phyloP scores from a whole-genome alignment of 64 coral and sea anemone genomes.

The Stichodactyla mertensii region DNA sequence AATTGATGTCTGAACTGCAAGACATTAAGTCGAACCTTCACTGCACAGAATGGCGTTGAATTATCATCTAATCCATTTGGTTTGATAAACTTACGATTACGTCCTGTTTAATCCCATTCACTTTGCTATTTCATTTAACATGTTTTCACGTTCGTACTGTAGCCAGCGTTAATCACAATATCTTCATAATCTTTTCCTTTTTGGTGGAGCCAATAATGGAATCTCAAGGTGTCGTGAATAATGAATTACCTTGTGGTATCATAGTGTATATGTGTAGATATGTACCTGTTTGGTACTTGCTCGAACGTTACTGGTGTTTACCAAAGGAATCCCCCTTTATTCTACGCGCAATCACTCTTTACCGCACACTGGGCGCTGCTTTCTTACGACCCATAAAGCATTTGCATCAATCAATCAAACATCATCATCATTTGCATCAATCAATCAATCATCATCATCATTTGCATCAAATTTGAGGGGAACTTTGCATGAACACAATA shows the following conservation, averaged over 20 bases:
- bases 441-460: too few species aligned
- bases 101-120: neutral
- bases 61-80: neutral
- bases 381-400: too few species aligned
- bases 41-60: neutral
- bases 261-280: neutral
- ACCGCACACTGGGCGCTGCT: neutral
- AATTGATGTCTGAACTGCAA: neutral
- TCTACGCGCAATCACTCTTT: neutral
- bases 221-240: neutral
- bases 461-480: too few species aligned
- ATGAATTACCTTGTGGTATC: slow-evolving; percentile 1
- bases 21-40: neutral
- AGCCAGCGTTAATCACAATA: neutral
- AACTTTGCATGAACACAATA: too few species aligned
- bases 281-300: slow-evolving; percentile 1
- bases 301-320: neutral
- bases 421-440: too few species aligned
- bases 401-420: too few species aligned
- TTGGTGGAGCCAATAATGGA: neutral
- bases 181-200: neutral
- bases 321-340: slow-evolving; percentile 4
- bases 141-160: neutral
- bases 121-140: neutral
- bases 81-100: neutral